phyloP scores from a whole-genome alignment of 2,888 invertebrate species.

The Lasius fuliginosus region DNA sequence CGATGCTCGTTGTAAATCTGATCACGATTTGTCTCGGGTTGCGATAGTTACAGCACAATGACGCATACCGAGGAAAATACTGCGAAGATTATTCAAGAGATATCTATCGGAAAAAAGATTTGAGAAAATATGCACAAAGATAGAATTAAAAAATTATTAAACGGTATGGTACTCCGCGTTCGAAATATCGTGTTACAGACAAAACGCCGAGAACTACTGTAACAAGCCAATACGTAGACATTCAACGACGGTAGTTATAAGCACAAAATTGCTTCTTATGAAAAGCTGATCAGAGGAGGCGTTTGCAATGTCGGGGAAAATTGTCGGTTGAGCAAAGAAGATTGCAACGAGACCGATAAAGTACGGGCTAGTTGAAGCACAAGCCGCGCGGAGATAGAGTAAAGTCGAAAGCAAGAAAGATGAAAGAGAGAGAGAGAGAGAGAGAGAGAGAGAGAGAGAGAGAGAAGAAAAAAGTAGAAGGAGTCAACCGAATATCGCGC shows the following conservation, averaged over 20 bases:
- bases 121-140: neutral
- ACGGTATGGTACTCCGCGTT: neutral
- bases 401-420: slow-evolving; percentile 33
- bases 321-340: slow-evolving; percentile 77
- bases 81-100: slow-evolving; percentile 17
- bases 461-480: neutral
- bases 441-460: no score
- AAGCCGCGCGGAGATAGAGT: slow-evolving; percentile 33
- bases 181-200: neutral
- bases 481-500: slow-evolving; percentile 72
- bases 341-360: slow-evolving; percentile 71
- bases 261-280: slow-evolving; percentile 81
- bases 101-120: neutral
- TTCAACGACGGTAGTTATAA: slow-evolving; percentile 69
- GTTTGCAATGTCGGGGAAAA: slow-evolving; percentile 70
- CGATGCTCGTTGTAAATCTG: slow-evolving; percentile 67
- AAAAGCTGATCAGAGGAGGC: slow-evolving; percentile 79
- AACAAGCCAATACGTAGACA: slow-evolving; percentile 59
- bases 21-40: slow-evolving; percentile 59
- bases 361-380: slow-evolving; percentile 1
- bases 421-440: neutral
- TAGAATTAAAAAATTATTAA: slow-evolving; percentile 9
- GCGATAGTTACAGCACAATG: slow-evolving; percentile 39
- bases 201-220: slow-evolving; percentile 15
- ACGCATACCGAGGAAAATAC: neutral